These are phyloP conservation scores for Sinohyriopsis cumingii DNA, from an alignment of 2,888 invertebrate genomes.

Conservation along the genomic window DNA sequence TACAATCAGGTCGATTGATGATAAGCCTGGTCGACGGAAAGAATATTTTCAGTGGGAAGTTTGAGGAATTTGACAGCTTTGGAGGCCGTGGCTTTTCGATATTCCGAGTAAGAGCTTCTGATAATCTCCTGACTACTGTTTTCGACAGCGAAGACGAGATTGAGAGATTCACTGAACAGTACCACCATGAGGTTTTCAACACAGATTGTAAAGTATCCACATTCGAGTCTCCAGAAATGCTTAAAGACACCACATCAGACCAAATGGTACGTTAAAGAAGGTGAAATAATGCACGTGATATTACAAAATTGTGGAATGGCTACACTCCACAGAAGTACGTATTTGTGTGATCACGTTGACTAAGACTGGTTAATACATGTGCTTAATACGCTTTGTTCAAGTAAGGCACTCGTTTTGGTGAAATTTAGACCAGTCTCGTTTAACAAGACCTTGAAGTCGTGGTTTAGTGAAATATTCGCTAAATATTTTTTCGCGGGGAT, in stretches of 20 bases:
- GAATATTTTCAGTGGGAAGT: slow-evolving; percentile 22
- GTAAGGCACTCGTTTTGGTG: no score
- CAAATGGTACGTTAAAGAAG: slow-evolving; percentile 25
- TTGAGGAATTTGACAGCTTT: slow-evolving; percentile 29
- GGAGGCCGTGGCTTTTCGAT: slow-evolving; percentile 52
- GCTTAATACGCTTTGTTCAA: no score
- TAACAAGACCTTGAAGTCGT: no score
- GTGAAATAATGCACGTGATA: neutral
- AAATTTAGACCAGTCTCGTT: no score
- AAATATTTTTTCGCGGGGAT: no score
- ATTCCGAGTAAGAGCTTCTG: slow-evolving; percentile 29
- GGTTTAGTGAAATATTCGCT: no score
- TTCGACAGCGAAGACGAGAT: slow-evolving; percentile 43
- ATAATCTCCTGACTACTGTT: slow-evolving; percentile 20
- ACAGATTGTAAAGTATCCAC: slow-evolving; percentile 30
- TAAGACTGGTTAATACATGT: no score
- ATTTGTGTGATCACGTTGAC: no score
- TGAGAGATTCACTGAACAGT: slow-evolving; percentile 34
- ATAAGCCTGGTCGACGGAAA: slow-evolving; percentile 36
- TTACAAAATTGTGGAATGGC: neutral
- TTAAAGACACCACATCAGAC: slow-evolving; percentile 39
- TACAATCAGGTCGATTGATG: slow-evolving; percentile 32
- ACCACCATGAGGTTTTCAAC: slow-evolving; percentile 40
- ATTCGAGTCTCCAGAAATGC: slow-evolving; percentile 39
- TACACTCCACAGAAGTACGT: no score